phyloP scores from a whole-genome alignment of 1,140 invertebrate genomes.

The Pseudomyrmex cubaensis region DNA sequence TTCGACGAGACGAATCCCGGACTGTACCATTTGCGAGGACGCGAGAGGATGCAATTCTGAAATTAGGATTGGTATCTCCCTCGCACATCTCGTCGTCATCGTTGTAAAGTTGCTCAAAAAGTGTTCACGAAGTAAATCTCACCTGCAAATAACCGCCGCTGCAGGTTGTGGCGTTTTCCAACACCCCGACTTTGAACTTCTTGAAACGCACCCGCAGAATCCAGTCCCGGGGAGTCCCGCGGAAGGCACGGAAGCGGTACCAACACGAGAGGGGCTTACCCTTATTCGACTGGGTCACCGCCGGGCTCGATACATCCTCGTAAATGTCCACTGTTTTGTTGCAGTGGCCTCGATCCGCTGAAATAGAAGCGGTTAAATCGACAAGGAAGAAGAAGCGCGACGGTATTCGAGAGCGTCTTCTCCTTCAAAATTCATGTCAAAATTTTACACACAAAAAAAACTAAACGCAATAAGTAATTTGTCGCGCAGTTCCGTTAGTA shows the following conservation, averaged over 20 bases:
- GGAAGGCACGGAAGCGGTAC: slow-evolving; percentile 94
- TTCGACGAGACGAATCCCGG: not conserved
- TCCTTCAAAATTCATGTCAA: not conserved
- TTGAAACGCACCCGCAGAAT: slow-evolving; percentile 95
- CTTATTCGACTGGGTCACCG: slow-evolving; percentile 92
- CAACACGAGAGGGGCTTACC: slow-evolving; percentile 94
- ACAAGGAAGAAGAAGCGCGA: not conserved
- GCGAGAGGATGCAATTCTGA: not conserved
- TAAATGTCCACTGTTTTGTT: slow-evolving; percentile 97
- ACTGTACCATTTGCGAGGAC: not conserved
- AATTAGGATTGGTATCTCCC: slow-evolving; percentile 22
- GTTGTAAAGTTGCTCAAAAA: no score
- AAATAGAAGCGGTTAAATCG: slow-evolving; percentile 64
- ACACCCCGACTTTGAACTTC: slow-evolving; percentile 95
- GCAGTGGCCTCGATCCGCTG: slow-evolving; percentile 92
- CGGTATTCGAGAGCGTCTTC: not conserved
- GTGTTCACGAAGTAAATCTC: slow-evolving; percentile 9
- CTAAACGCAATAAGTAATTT: no score
- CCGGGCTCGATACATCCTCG: slow-evolving; percentile 94
- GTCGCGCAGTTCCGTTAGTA: no score
- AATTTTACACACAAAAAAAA: no score
- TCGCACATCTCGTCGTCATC: no score
- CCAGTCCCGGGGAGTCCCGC: slow-evolving; percentile 94
- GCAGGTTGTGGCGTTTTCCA: slow-evolving; percentile 94
- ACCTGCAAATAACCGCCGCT: slow-evolving; percentile 95